A percentile compares a stretch with the other conserved stretches of the same genome.
Evolutionary conservation across 1,140 invertebrate species (phyloP).

Genomic region (Caenorhabditis latens): DNA sequence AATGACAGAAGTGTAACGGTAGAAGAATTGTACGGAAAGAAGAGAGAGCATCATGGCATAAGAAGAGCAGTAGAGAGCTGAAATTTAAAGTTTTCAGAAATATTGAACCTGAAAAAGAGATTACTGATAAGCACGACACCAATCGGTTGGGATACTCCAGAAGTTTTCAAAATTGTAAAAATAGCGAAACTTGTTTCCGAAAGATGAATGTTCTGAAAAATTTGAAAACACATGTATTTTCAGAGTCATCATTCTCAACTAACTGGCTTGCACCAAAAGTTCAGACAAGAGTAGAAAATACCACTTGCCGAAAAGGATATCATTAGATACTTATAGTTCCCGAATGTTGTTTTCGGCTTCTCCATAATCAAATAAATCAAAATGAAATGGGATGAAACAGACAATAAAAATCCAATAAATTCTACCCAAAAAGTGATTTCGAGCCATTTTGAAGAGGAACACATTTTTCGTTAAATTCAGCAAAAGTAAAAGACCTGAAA

Average conservation of each 20-base stretch:
- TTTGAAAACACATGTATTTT: background rate
- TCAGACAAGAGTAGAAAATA: conserved; percentile 25
- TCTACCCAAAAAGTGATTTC: conserved; percentile 39
- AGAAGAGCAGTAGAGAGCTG: conserved; percentile 29
- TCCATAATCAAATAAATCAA: conserved; percentile 1
- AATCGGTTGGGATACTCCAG: background rate
- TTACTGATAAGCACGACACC: conserved; percentile 13
- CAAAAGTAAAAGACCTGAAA: no score
- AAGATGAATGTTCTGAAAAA: conserved; percentile 18
- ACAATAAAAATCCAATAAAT: conserved; percentile 19
- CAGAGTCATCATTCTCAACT: background rate
- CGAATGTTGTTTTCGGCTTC: conserved; percentile 22
- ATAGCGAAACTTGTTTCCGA: conserved; percentile 5
- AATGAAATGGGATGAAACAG: background rate
- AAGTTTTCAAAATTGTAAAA: background rate
- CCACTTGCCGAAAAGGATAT: background rate
- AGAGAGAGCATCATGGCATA: conserved; percentile 23
- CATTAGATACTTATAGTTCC: conserved; percentile 51
- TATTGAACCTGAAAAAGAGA: background rate
- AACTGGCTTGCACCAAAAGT: conserved; percentile 40
- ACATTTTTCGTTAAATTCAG: background rate
- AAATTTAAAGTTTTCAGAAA: background rate
- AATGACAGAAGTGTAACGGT: conserved; percentile 23
- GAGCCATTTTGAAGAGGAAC: conserved; percentile 1
- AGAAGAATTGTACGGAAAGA: conserved; percentile 19